A percentile compares a stretch with the other conserved stretches of the same genome.
These are phyloP conservation scores for Barbus barbus DNA, from an alignment of 2,113 vertebrate genomes.

Conservation along the genomic window DNA sequence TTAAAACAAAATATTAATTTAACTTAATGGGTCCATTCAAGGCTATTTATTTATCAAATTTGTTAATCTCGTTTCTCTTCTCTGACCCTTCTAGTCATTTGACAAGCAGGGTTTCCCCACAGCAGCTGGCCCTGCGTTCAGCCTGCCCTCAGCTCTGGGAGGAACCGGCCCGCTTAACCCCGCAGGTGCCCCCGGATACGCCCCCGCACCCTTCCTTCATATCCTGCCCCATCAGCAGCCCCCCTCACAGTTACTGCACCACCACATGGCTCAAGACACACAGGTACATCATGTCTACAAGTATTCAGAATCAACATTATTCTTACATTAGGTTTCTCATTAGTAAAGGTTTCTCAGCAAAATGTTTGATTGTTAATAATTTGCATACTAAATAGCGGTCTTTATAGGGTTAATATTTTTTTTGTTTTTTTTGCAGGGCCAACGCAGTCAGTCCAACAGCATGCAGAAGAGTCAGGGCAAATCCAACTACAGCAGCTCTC, in stretches of 20 bases:
- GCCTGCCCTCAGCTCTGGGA: slow-evolving; percentile 89
- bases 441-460: slow-evolving; percentile 76
- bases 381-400: not conserved
- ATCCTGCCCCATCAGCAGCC: slow-evolving; percentile 95
- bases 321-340: no score
- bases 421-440: slow-evolving; percentile 52
- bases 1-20: no score
- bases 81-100: slow-evolving; percentile 76
- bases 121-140: slow-evolving; percentile 91
- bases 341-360: not conserved
- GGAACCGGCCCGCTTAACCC: slow-evolving; percentile 89
- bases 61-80: not conserved
- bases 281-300: slow-evolving; percentile 63
- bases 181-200: slow-evolving; percentile 87
- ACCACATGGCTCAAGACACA: slow-evolving; percentile 78
- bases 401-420: not conserved
- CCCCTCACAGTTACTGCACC: slow-evolving; percentile 93
- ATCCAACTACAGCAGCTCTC: slow-evolving; percentile 77
- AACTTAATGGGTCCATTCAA: no score
- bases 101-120: slow-evolving; percentile 98
- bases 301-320: no score
- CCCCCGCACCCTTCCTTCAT: slow-evolving; percentile 87
- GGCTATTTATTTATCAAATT: no score
- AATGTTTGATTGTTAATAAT: not conserved
- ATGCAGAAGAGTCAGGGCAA: slow-evolving; percentile 81